Base-by-base conservation (phyloP, 1,140 invertebrate genomes). In the Plodia interpunctella region DNA sequence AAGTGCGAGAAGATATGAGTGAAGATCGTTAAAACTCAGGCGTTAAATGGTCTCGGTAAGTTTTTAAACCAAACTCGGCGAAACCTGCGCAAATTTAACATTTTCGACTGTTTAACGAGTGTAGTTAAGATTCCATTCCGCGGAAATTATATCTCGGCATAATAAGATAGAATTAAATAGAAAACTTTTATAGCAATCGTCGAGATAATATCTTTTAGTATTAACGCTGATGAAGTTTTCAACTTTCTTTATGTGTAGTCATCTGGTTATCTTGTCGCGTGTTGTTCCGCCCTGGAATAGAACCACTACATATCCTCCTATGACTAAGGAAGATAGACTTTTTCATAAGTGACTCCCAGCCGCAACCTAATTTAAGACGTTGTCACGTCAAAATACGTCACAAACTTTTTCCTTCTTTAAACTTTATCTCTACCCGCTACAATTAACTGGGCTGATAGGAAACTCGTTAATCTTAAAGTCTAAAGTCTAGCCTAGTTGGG, bases 121-220 rank as follows among this genome's bases (percentile, higher is more conserved):
- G 38, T 15, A 44, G 38, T 44, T 44, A 17, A 44, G n/a, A 44
- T 10, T 15, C 2, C 38, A 44, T 10, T 15, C 2, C 38, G n/a
- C 38, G 38, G 15, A 44, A 44, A 44, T 44, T 15, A 44, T 44
- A 44, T 44, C 38, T 44, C 13, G 38, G 38, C 15, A 44, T 44
- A 44, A 44, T 44, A 44, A 44, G 38, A 44, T 44, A n/a, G 38
- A 44, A n/a, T 44, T 44, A 15, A 44, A 15, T 44, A 44, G 15
- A n/a, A 44, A 44, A 44, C 13, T 44, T 44, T 44, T 44, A n/a
- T 2, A 17, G 38, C 38, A 15, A 44, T 44, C 5, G 13, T 44
- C 13, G 38, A 44, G 38, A 44, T 44, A 5, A 44, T 44, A 44
- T 44, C 38, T 44, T 44, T 44, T 13, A 17, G n/a, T 44, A n/a